phyloP scores from a whole-genome alignment of 1,140 invertebrate species.

The Anastatus disparis region DNA sequence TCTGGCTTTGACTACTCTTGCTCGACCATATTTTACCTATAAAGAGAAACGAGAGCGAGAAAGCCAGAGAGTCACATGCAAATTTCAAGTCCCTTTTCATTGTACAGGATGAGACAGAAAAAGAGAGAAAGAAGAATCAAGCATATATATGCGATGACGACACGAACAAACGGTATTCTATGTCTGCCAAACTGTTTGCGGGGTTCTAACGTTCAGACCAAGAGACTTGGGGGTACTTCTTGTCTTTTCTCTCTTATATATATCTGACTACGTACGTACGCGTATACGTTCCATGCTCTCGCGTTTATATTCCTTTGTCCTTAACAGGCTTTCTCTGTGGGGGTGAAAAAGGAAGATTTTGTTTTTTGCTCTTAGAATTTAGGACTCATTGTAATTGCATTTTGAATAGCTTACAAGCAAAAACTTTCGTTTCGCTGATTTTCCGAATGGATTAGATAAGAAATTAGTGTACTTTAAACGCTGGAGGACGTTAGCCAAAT shows the following conservation, averaged over 20 bases:
- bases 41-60: neutral
- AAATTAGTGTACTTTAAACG: neutral
- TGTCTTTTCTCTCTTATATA: neutral
- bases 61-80: slow-evolving; percentile 20
- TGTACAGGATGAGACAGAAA: too few species aligned
- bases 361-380: too few species aligned
- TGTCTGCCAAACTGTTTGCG: slow-evolving; percentile 19
- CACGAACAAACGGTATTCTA: slow-evolving; percentile 19
- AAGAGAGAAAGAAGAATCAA: too few species aligned
- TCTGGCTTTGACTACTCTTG: slow-evolving; percentile 34
- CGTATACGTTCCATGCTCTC: neutral
- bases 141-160: neutral
- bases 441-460: neutral
- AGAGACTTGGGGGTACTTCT: neutral
- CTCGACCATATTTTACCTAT: slow-evolving; percentile 6
- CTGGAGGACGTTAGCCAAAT: neutral
- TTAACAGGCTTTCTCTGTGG: neutral
- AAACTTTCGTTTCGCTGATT: neutral
- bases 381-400: neutral
- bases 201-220: neutral
- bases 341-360: too few species aligned
- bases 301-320: slow-evolving; percentile 4
- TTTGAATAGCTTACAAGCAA: neutral
- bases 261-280: too few species aligned
- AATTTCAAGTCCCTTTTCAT: slow-evolving; percentile 29